These are phyloP conservation scores for Scaptomyza caliginosa DNA, from an alignment of 2,888 invertebrate genomes.

Conservation along the genomic window DNA sequence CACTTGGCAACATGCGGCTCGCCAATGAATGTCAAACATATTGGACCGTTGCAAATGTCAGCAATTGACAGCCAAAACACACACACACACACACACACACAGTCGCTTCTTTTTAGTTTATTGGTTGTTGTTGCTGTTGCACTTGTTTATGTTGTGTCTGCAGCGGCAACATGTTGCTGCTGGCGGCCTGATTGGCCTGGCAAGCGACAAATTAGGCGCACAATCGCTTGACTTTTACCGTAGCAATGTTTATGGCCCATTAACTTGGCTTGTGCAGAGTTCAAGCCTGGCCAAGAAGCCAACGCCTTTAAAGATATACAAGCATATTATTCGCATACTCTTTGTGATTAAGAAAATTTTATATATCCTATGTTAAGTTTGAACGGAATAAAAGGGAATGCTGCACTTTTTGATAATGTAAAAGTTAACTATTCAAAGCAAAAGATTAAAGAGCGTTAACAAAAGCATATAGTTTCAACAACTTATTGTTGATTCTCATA, in stretches of 20 bases:
- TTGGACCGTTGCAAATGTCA: conserved; percentile 75
- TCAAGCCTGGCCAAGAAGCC: conserved; percentile 48
- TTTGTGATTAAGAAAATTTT: conserved; percentile 69
- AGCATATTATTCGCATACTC: conserved; percentile 43
- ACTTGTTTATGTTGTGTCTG: conserved; percentile 58
- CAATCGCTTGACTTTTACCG: conserved; percentile 70
- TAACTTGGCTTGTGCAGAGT: conserved; percentile 55
- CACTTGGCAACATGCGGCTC: conserved; percentile 73
- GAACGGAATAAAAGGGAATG: not conserved
- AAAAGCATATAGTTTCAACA: too few relatives aligned
- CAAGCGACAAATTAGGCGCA: conserved; percentile 74
- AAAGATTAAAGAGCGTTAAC: too few relatives aligned
- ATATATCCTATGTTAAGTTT: not conserved
- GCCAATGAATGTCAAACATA: conserved; percentile 75
- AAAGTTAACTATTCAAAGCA: not conserved
- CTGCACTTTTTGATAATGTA: not conserved
- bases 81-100: conserved; percentile 33
- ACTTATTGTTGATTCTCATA: too few relatives aligned
- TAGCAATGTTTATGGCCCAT: conserved; percentile 68
- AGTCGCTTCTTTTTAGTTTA: conserved; percentile 11
- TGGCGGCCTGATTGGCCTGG: conserved; percentile 65
- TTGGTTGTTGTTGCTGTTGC: conserved; percentile 40
- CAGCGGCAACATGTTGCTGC: conserved; percentile 64
- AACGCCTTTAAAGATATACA: conserved; percentile 55
- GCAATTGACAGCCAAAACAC: conserved; percentile 66